phyloP scores from a whole-genome alignment of 2,113 vertebrate species.

The Lota lota region DNA sequence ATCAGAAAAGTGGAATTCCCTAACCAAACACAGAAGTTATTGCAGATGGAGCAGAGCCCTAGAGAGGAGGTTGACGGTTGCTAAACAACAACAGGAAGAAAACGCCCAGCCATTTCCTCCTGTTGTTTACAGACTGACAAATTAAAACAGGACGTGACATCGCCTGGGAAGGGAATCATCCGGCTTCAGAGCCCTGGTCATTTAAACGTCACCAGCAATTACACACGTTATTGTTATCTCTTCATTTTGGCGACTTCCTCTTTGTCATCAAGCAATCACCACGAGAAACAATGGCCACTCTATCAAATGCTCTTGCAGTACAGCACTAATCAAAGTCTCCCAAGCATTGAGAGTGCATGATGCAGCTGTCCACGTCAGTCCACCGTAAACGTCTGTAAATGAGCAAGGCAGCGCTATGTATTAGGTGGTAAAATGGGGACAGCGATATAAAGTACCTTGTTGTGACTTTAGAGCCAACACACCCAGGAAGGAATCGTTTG shows the following conservation, averaged over 20 bases:
- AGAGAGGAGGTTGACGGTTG: background rate
- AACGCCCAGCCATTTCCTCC: conserved; percentile 44
- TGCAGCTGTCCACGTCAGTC: background rate
- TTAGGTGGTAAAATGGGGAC: background rate
- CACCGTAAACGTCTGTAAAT: background rate
- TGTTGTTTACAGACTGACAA: conserved; percentile 58
- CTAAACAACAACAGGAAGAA: conserved; percentile 37
- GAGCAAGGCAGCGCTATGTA: background rate
- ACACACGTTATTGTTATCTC: conserved; percentile 14
- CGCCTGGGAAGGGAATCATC: conserved; percentile 56
- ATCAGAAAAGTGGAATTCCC: conserved; percentile 19
- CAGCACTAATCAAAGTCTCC: background rate
- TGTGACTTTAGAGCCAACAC: no score
- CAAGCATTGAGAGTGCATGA: background rate
- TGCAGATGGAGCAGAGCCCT: background rate
- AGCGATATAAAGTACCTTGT: no score
- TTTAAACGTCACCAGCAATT: conserved; percentile 14
- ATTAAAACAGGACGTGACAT: conserved; percentile 60
- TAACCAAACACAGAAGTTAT: conserved; percentile 8
- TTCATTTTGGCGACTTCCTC: conserved; percentile 20
- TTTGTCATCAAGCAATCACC: background rate
- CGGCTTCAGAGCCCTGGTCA: conserved; percentile 34
- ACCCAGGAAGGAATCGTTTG: background rate
- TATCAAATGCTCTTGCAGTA: background rate
- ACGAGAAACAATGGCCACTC: conserved; percentile 22